Evolutionary conservation across 2,113 vertebrate genomes (phyloP).

Genomic region (Hypanus sabinus): DNA sequence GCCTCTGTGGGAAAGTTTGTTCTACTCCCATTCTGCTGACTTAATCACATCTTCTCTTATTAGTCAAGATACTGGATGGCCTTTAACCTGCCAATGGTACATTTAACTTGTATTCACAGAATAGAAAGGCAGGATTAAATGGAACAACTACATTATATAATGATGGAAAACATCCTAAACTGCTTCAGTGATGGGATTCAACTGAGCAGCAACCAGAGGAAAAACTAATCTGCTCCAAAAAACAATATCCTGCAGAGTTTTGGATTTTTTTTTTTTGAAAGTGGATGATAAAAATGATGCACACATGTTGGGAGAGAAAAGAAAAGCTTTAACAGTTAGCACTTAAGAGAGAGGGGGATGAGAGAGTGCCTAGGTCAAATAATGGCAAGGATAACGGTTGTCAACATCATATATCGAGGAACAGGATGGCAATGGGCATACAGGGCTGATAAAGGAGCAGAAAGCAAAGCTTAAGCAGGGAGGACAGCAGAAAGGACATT

Average conservation of each 20-base stretch:
- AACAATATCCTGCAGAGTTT: neutral
- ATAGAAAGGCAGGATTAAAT: neutral
- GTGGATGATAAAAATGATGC: no score
- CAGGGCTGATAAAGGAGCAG: neutral
- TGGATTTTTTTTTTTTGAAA: neutral
- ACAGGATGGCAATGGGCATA: neutral
- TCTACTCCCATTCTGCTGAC: no score
- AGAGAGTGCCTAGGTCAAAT: neutral
- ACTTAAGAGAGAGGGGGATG: neutral
- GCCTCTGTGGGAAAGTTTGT: no score
- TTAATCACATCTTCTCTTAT: no score
- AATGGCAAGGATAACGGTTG: neutral
- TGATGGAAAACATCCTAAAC: neutral
- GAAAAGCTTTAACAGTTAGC: neutral
- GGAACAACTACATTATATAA: neutral
- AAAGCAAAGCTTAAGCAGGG: neutral
- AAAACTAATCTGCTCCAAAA: neutral
- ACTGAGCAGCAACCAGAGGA: neutral
- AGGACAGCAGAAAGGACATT: neutral
- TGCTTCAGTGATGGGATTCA: neutral
- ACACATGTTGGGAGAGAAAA: neutral
- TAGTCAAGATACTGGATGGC: no score
- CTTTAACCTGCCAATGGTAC: no score
- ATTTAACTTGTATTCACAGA: neutral
- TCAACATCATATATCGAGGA: neutral